Evolutionary conservation across 2,888 invertebrate genomes (phyloP), one percentile per base, ranked within the genome.

Genomic region (Dicycla oo): DNA sequence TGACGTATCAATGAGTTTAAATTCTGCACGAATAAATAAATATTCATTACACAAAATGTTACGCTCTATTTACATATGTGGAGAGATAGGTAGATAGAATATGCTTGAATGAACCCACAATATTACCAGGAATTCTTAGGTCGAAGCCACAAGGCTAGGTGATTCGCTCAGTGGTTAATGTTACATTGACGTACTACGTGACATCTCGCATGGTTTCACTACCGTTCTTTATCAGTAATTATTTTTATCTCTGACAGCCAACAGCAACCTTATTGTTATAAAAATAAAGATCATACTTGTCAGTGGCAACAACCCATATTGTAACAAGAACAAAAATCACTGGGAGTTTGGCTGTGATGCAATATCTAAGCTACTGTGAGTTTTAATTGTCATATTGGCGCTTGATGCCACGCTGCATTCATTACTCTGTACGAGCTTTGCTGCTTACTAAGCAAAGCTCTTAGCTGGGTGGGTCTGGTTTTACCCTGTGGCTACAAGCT

Each of bases 11-110:
- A 49, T 64, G 49, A 30, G 13, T 30, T 51, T 15, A 30, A 63
- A 51, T 68, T 68, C 38, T 40, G 40, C 20, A 30, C 26, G n/a
- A 40, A 30, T 40, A 68, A 68, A 40, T 40, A 60, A 11, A 23
- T 60, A 40, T 23, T 40, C 6, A 11, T 2, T 40, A 40, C 1
- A 10, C 23, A 58, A 58, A n/a, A 60, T 60, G 2, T 58, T 23
- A 18, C 23, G 23, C 23, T 40, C 11, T 60, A 18, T 40, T 58
- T 57, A n/a, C 1, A 7, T 18, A 38, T 10, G 1, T 38, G 3
- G 34, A 34, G 38, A 15, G 8, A 18, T 57, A 38, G 8, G 10
- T 57, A 38, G 8, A 58, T 38, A 15, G n/a, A 38, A 38, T 23
- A 2, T 57, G n/a, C n/a, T 38, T 4, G 15, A n/a, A n/a, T 1